A percentile compares a stretch with the other conserved stretches of the same genome.
Evolutionary conservation across 1,140 invertebrate species (phyloP).

Genomic region (Papilio dardanus): DNA sequence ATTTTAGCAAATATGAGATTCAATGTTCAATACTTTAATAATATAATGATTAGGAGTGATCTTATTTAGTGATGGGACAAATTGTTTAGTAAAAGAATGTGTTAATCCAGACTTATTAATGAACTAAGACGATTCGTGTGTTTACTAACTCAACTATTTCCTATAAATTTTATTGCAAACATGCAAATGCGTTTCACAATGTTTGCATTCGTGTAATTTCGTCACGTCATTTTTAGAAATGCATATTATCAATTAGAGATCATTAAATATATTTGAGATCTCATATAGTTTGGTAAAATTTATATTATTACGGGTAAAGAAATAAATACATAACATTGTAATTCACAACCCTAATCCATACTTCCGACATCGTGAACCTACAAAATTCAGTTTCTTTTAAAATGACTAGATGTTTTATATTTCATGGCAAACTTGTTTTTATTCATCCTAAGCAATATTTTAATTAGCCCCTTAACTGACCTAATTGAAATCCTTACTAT

Average conservation of each 20-base stretch:
- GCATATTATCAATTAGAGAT: slow-evolving; percentile 75
- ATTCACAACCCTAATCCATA: slow-evolving; percentile 79
- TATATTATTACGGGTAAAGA: slow-evolving; percentile 54
- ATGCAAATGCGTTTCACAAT: background rate
- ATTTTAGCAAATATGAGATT: slow-evolving; percentile 52
- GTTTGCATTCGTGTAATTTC: slow-evolving; percentile 31
- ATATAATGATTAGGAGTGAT: slow-evolving; percentile 11
- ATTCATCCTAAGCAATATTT: slow-evolving; percentile 45
- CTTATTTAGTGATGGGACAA: background rate
- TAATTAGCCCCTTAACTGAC: slow-evolving; percentile 22
- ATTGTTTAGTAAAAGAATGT: slow-evolving; percentile 1
- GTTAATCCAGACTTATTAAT: slow-evolving; percentile 12
- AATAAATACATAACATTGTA: slow-evolving; percentile 72
- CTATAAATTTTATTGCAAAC: slow-evolving; percentile 14
- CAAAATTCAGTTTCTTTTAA: slow-evolving; percentile 57
- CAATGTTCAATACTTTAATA: slow-evolving; percentile 20
- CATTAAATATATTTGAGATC: slow-evolving; percentile 73
- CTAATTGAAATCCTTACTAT: slow-evolving; percentile 20
- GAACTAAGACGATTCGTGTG: background rate
- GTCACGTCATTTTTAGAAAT: slow-evolving; percentile 65
- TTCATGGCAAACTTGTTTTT: slow-evolving; percentile 68
- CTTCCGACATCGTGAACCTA: slow-evolving; percentile 55
- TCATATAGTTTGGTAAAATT: slow-evolving; percentile 58
- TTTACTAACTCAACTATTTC: slow-evolving; percentile 36
- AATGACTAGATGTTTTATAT: slow-evolving; percentile 49